Percentiles rank a stretch among this genome's conserved stretches.
Evolutionary conservation across 2,888 invertebrate species (phyloP).

Genomic region (Geotrupes spiniger): DNA sequence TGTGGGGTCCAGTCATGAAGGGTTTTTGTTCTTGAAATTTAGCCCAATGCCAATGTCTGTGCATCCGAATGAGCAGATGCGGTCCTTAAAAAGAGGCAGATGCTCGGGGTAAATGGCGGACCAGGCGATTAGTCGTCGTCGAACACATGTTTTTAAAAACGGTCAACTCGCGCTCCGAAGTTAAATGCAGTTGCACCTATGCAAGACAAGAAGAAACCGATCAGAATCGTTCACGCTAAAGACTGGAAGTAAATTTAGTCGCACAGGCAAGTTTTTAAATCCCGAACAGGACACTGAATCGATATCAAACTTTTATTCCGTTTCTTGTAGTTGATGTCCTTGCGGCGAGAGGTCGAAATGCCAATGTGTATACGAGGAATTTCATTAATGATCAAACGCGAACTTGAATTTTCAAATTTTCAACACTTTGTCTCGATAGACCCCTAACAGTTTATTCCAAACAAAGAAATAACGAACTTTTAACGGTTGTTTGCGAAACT

Average conservation of each 20-base stretch:
- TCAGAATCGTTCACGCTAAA: constrained; percentile 24
- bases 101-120: constrained; percentile 34
- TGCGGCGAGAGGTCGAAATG: constrained; percentile 21
- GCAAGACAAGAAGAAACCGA: constrained; percentile 26
- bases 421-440: too few species aligned
- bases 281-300: constrained; percentile 10
- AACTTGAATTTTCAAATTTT: too few species aligned
- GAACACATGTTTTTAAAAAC: constrained; percentile 8
- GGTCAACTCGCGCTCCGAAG: constrained; percentile 2
- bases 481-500: too few species aligned
- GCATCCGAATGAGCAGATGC: constrained; percentile 36
- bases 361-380: constrained; percentile 2
- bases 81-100: constrained; percentile 36
- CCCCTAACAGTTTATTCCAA: too few species aligned
- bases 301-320: constrained; percentile 21
- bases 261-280: constrained; percentile 13
- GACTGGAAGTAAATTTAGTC: constrained; percentile 19
- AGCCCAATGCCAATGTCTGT: background rate
- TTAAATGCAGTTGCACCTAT: constrained; percentile 34
- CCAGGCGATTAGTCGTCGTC: constrained; percentile 13
- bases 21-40: constrained; percentile 7
- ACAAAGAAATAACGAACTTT: too few species aligned
- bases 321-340: constrained; percentile 19
- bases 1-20: too few species aligned
- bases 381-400: too few species aligned